These are phyloP conservation scores for Ascaphus truei DNA, from an alignment of 2,113 vertebrate genomes.

Conservation along the genomic window DNA sequence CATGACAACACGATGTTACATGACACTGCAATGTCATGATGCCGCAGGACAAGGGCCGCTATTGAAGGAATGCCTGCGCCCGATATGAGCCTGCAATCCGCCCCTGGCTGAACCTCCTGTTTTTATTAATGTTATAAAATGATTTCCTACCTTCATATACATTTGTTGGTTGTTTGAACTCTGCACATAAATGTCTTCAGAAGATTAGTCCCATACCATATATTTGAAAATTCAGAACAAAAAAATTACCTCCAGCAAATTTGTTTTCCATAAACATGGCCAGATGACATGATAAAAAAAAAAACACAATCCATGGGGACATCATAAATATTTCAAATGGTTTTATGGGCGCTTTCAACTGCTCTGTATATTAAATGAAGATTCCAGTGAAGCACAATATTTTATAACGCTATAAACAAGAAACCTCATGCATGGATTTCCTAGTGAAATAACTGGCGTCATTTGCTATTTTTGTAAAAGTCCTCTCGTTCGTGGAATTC, in stretches of 20 bases:
- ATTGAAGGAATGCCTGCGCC: too few relatives aligned
- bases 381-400: neutral
- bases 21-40: too few relatives aligned
- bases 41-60: too few relatives aligned
- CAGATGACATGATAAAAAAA: neutral
- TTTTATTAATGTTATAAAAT: too few relatives aligned
- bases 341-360: neutral
- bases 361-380: neutral
- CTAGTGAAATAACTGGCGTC: neutral
- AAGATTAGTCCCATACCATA: neutral
- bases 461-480: too few relatives aligned
- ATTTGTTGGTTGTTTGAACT: neutral
- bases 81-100: too few relatives aligned
- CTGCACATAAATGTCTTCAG: neutral
- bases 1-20: too few relatives aligned
- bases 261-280: neutral
- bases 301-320: neutral
- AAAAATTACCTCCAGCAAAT: neutral
- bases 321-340: constrained; percentile 1
- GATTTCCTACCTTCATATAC: too few relatives aligned
- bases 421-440: neutral
- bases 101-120: too few relatives aligned
- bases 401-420: neutral
- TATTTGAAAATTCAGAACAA: neutral
- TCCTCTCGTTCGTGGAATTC: too few relatives aligned